Percentiles rank a stretch among this genome's conserved stretches.
These are phyloP conservation scores for Octonoba sinensis DNA, from an alignment of 2,888 invertebrate genomes.

Conservation along the genomic window DNA sequence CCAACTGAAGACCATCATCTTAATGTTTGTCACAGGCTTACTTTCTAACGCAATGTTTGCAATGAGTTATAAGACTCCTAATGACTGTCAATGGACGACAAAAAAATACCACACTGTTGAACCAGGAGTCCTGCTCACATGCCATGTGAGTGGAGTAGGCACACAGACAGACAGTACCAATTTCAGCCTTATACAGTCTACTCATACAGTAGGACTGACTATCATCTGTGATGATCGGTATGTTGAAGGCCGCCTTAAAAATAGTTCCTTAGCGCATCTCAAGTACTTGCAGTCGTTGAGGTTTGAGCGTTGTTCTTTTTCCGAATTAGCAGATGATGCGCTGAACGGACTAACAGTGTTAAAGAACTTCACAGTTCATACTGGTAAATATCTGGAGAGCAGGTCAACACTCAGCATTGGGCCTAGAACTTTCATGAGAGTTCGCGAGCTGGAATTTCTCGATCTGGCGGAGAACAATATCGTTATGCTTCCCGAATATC, in stretches of 20 bases:
- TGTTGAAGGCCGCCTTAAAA: slow-evolving; percentile 65
- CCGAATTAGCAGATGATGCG: slow-evolving; percentile 69
- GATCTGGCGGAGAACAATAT: slow-evolving; percentile 67
- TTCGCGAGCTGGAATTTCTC: slow-evolving; percentile 66
- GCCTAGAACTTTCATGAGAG: slow-evolving; percentile 66
- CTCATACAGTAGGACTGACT: slow-evolving; percentile 84
- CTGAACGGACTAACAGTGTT: slow-evolving; percentile 79
- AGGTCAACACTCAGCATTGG: slow-evolving; percentile 73
- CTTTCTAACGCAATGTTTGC: slow-evolving; percentile 16
- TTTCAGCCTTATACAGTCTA: slow-evolving; percentile 87
- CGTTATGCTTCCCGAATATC: slow-evolving; percentile 75
- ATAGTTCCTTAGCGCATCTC: slow-evolving; percentile 71
- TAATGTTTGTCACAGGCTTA: slow-evolving; percentile 4
- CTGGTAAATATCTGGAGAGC: slow-evolving; percentile 84
- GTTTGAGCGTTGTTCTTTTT: slow-evolving; percentile 82
- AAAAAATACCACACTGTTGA: slow-evolving; percentile 27
- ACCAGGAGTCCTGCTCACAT: slow-evolving; percentile 80
- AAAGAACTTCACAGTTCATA: slow-evolving; percentile 78
- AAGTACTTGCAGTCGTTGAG: slow-evolving; percentile 82
- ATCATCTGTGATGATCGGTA: slow-evolving; percentile 77
- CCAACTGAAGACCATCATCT: slow-evolving; percentile 35
- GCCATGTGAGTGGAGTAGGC: slow-evolving; percentile 78
- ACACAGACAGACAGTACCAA: slow-evolving; percentile 89
- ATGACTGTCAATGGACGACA: slow-evolving; percentile 59
- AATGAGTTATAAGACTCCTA: slow-evolving; percentile 50